Evolutionary conservation across 2,888 invertebrate genomes (phyloP).

Genomic region (Holacanthella duospinosa): DNA sequence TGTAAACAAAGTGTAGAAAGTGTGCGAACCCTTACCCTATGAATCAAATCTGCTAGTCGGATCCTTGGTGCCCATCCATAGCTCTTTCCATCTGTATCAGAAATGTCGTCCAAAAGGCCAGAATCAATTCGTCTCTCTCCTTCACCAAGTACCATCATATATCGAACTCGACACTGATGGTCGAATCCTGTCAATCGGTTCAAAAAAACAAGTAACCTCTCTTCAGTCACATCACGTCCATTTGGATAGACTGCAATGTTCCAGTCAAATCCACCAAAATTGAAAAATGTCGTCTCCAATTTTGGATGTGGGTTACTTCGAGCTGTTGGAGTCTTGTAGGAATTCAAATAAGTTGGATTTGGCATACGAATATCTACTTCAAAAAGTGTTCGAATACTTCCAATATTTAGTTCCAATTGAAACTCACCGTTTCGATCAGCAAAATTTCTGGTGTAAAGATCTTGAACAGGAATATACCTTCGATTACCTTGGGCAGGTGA

Average conservation of each 20-base stretch:
- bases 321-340: conserved; percentile 25
- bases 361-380: conserved; percentile 56
- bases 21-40: conserved; percentile 24
- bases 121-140: conserved; percentile 57
- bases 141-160: conserved; percentile 51
- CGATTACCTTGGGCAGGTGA: conserved; percentile 62
- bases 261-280: conserved; percentile 74
- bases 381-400: conserved; percentile 62
- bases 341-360: conserved; percentile 39
- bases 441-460: conserved; percentile 59
- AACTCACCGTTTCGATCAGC: conserved; percentile 71
- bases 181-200: conserved; percentile 69
- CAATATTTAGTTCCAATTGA: conserved; percentile 65
- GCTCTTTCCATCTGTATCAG: conserved; percentile 58
- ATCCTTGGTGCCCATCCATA: conserved; percentile 59
- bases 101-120: conserved; percentile 58
- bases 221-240: conserved; percentile 42
- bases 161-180: conserved; percentile 59
- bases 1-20: no score
- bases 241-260: conserved; percentile 54
- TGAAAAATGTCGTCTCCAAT: conserved; percentile 58
- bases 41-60: conserved; percentile 45
- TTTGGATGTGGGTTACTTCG: conserved; percentile 39
- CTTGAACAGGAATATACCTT: conserved; percentile 59
- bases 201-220: conserved; percentile 50